Evolutionary conservation across 2,888 invertebrate species (phyloP), one percentile per base, ranked within the genome.

Genomic region (Xestoiulus laeticollis): DNA sequence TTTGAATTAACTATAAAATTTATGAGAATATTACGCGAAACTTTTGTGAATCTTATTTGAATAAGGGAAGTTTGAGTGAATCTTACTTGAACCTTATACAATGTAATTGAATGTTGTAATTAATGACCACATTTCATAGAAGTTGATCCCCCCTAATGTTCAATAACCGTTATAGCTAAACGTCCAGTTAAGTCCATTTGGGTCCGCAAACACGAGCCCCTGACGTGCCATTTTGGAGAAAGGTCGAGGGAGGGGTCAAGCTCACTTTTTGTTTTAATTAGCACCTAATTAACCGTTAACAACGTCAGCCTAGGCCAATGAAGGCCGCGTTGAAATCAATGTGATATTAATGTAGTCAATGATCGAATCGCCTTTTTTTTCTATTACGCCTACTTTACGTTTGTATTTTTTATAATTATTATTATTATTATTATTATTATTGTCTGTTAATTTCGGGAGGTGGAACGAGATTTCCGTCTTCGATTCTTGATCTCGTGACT

Each of bases 301-400:
- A 68, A 68, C 68, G 68, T 26, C 8, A 68, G 68, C 68, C 68
- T 68, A 68, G 22, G 68, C 68, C 68, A 68, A 68, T 68, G 68
- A 68, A 68, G 68, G 68, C 68, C 26, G 68, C 22, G 68, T 68
- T 68, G 68, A 68, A 68, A 68, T 68, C 68, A 68, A 68, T 68
- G 68, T 68, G 68, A 68, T 68, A 68, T 68, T 68, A 68, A 68
- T 68, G 68, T 68, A 68, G 68, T 68, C 68, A 68, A 68, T 68
- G 68, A 68, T 68, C 6, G 14, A 68, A 68, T 68, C 68, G 68
- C 68, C 68, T 68, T 68, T 68, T 68, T 68, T 68, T 68, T 68
- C 22, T 26, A 68, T 26, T 68, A 8, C 26, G 68, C 68, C 68
- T 68, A 68, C 22, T 68, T 68, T 68, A 68, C 22, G 68, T 68